Conservation (phyloP, 1,140 invertebrate genomes). For the Eriosoma lanigerum region DNA sequence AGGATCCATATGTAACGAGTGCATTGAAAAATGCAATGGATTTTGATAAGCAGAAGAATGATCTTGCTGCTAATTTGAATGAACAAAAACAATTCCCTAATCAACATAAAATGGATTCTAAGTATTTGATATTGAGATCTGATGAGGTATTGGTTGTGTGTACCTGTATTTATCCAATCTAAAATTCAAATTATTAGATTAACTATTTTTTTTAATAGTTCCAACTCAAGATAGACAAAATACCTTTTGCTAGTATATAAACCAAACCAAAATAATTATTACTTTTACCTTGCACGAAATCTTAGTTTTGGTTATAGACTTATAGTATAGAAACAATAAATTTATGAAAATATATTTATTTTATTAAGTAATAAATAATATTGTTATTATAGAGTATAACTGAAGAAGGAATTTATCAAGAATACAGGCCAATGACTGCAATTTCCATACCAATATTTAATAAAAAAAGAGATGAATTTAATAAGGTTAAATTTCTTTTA, state of each 20-base stretch:
- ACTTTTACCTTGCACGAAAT: neutral
- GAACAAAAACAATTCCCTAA: constrained; percentile 56
- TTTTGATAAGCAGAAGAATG: constrained; percentile 57
- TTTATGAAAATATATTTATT: neutral
- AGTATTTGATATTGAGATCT: constrained; percentile 52
- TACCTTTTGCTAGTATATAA: neutral
- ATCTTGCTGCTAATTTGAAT: constrained; percentile 57
- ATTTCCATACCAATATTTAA: constrained; percentile 86
- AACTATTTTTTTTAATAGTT: no score
- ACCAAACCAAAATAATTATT: neutral
- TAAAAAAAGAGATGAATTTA: constrained; percentile 64
- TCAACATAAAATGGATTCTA: constrained; percentile 54
- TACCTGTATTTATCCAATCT: neutral
- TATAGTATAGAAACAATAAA: neutral
- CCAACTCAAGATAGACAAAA: neutral
- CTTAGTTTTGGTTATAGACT: neutral
- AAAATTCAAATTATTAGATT: constrained; percentile 14
- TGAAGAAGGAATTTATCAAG: constrained; percentile 54
- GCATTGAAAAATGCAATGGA: constrained; percentile 60
- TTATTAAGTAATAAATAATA: neutral
- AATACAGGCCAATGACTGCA: constrained; percentile 74
- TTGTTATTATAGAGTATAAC: neutral
- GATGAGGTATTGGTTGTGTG: constrained; percentile 53
- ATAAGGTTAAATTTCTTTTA: constrained; percentile 57
- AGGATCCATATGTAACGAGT: constrained; percentile 60